A percentile compares a stretch with the other conserved stretches of the same genome.
phyloP scores from a whole-genome alignment of 2,797 vertebrate genomes.

The Oophaga sylvatica region DNA sequence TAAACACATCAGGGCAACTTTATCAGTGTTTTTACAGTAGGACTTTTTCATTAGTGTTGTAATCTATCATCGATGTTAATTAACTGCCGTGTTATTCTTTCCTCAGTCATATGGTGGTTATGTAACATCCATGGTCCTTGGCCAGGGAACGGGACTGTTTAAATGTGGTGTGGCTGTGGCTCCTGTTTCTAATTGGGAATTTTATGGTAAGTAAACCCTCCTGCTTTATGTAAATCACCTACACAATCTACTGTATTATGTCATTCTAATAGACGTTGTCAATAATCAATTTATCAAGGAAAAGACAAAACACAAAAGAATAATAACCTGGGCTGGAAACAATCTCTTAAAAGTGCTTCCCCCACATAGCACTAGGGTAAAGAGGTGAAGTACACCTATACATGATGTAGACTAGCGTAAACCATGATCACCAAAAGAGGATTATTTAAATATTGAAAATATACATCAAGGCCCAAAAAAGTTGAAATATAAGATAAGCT shows the following conservation, averaged over 20 bases:
- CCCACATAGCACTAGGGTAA: too few species aligned
- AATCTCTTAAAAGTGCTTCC: too few species aligned
- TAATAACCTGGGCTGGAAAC: too few species aligned
- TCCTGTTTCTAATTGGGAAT: constrained; percentile 83
- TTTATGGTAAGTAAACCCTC: constrained; percentile 78
- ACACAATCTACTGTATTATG: neutral
- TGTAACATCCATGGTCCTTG: constrained; percentile 78
- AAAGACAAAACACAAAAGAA: too few species aligned
- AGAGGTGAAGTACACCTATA: too few species aligned
- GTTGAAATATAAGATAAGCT: too few species aligned
- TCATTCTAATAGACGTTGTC: neutral
- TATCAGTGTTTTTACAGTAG: neutral
- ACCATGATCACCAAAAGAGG: too few species aligned
- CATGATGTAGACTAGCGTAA: too few species aligned
- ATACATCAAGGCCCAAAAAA: too few species aligned
- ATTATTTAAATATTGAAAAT: too few species aligned
- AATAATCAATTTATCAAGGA: neutral
- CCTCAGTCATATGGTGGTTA: constrained; percentile 81
- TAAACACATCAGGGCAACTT: neutral
- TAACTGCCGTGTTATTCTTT: constrained; percentile 63
- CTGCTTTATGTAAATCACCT: constrained; percentile 29
- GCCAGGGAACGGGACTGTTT: constrained; percentile 77
- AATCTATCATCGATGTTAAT: neutral
- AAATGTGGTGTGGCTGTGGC: constrained; percentile 82
- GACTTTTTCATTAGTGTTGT: neutral